phyloP scores from a whole-genome alignment of 2,113 vertebrate genomes.

The Phainopepla nitens region DNA sequence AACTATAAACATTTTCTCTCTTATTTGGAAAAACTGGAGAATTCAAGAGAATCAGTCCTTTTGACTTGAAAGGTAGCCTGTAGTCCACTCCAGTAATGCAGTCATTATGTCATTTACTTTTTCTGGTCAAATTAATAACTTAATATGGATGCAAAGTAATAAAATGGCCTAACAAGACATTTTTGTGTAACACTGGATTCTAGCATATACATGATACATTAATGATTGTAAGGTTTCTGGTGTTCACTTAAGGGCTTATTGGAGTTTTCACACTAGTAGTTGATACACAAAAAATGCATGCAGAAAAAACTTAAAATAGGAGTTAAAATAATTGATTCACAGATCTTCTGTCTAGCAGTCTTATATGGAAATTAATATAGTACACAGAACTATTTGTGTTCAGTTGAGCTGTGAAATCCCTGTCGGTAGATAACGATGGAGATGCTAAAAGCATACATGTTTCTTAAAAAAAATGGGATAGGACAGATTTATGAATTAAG shows the following conservation, averaged over 20 bases:
- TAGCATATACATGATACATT: not conserved
- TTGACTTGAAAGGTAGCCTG: not conserved
- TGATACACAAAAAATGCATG: not conserved
- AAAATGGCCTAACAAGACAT: not conserved
- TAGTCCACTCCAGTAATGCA: not conserved
- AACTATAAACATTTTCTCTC: not conserved
- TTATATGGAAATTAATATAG: accelerated
- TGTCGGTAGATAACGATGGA: not conserved
- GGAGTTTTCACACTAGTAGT: not conserved
- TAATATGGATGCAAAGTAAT: not conserved
- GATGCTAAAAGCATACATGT: not conserved
- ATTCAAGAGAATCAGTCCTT: not conserved
- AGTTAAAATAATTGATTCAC: not conserved
- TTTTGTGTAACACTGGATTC: not conserved
- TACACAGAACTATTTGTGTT: not conserved
- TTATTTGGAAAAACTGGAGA: not conserved
- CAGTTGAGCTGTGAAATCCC: not conserved
- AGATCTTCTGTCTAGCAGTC: not conserved
- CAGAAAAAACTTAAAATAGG: not conserved
- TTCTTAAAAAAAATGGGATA: not conserved
- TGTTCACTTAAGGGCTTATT: not conserved
- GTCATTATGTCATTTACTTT: not conserved
- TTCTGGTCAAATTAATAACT: not conserved
- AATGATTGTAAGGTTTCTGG: not conserved
- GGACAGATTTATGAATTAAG: not conserved